These are phyloP conservation scores for Melanchra persicariae DNA, from an alignment of 2,888 invertebrate species.

Conservation along the genomic window DNA sequence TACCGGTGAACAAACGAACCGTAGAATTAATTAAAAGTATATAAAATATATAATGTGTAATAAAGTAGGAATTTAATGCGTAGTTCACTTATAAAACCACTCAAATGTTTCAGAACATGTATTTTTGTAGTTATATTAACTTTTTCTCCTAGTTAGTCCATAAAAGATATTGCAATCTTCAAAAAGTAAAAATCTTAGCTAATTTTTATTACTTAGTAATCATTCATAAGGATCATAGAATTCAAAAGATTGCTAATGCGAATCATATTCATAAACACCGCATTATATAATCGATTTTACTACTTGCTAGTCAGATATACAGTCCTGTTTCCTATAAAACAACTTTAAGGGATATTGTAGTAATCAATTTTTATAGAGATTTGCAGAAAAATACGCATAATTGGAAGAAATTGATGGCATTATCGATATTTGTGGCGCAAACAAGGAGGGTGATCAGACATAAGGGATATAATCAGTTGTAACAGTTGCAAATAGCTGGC, in stretches of 20 bases:
- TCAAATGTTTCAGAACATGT: slow-evolving; percentile 23
- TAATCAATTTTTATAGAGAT: slow-evolving; percentile 39
- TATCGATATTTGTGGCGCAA: slow-evolving; percentile 65
- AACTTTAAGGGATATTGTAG: not conserved
- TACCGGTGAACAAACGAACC: slow-evolving; percentile 44
- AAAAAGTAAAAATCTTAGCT: slow-evolving; percentile 8
- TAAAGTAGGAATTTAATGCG: slow-evolving; percentile 41
- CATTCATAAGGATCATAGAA: slow-evolving; percentile 25
- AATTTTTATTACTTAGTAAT: slow-evolving; percentile 12
- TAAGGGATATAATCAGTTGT: slow-evolving; percentile 73
- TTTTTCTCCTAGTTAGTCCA: not conserved
- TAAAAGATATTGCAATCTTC: not conserved
- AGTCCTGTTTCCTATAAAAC: slow-evolving; percentile 15
- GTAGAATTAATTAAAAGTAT: slow-evolving; percentile 39
- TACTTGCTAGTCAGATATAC: not conserved
- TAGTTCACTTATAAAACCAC: slow-evolving; percentile 35
- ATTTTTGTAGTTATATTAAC: slow-evolving; percentile 7
- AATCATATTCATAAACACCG: slow-evolving; percentile 1
- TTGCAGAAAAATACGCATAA: slow-evolving; percentile 56
- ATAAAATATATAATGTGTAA: slow-evolving; percentile 33
- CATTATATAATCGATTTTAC: not conserved
- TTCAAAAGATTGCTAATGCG: not conserved
- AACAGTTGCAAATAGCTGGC: slow-evolving; percentile 71
- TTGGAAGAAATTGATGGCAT: slow-evolving; percentile 61
- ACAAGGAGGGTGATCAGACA: slow-evolving; percentile 80